Conservation (phyloP, 2,888 invertebrate genomes). For the Agapostemon virescens region DNA sequence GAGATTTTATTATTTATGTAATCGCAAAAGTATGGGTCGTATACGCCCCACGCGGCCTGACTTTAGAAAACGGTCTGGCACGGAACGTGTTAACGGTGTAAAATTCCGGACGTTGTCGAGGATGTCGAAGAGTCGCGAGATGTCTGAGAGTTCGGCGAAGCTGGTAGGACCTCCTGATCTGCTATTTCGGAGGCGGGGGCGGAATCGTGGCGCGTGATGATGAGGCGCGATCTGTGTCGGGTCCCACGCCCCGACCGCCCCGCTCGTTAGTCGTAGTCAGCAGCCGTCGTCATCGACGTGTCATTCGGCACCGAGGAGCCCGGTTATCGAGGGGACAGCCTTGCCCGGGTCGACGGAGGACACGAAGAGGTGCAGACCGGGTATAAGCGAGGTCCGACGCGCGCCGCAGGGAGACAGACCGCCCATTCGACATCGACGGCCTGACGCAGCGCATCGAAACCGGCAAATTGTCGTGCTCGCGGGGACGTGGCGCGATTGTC, state of each 20-base stretch:
- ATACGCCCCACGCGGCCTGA: no score
- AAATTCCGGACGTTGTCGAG: background rate
- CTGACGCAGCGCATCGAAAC: slow-evolving; percentile 74
- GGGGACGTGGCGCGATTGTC: slow-evolving; percentile 46
- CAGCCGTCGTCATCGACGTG: slow-evolving; percentile 80
- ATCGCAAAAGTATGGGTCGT: no score
- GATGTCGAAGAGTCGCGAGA: background rate
- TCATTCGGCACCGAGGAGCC: slow-evolving; percentile 76
- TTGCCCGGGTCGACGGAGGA: slow-evolving; percentile 53
- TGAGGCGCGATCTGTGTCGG: slow-evolving; percentile 78
- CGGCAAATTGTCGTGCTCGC: slow-evolving; percentile 74
- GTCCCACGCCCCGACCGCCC: slow-evolving; percentile 79
- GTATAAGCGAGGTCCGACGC: slow-evolving; percentile 31
- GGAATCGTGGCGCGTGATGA: slow-evolving; percentile 73
- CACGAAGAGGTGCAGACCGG: slow-evolving; percentile 48
- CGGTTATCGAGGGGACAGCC: slow-evolving; percentile 53
- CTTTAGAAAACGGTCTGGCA: no score
- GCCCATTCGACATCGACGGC: slow-evolving; percentile 68
- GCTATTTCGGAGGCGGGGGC: slow-evolving; percentile 22
- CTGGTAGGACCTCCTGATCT: background rate
- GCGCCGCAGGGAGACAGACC: slow-evolving; percentile 48
- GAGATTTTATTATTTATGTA: no score
- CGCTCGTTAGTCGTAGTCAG: slow-evolving; percentile 80
- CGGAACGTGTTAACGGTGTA: no score
- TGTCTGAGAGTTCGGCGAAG: background rate